phyloP scores from a whole-genome alignment of 2,888 invertebrate genomes.

The Brachyptera risi region DNA sequence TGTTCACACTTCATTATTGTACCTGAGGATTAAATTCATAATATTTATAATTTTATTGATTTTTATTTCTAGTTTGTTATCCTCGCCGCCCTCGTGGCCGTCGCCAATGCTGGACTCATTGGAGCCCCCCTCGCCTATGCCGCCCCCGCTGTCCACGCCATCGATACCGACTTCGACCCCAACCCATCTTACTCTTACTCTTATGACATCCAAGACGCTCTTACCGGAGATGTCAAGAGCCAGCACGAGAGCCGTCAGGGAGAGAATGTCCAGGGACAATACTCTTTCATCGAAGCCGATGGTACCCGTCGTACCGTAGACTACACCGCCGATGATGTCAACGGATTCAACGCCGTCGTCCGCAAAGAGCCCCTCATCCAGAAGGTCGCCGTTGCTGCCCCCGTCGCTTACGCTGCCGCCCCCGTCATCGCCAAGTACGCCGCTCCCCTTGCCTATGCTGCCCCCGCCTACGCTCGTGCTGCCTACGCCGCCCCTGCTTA shows the following conservation, averaged over 20 bases:
- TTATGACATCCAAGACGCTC: constrained; percentile 28
- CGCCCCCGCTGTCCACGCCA: constrained; percentile 2
- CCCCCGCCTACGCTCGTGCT: constrained; percentile 20
- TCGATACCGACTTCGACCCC: constrained; percentile 29
- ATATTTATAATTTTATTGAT: too few species aligned
- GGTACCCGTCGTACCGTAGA: constrained; percentile 30
- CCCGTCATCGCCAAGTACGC: constrained; percentile 24
- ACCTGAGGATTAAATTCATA: too few species aligned
- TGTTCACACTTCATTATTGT: too few species aligned
- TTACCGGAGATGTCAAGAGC: constrained; percentile 32
- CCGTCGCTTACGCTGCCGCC: constrained; percentile 43
- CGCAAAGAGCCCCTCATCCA: constrained; percentile 34
- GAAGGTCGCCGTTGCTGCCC: constrained; percentile 41
- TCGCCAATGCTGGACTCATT: too few species aligned
- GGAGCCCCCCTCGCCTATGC: constrained; percentile 17
- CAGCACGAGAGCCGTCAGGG: constrained; percentile 31
- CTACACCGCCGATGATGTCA: constrained; percentile 32
- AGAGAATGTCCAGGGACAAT: constrained; percentile 30
- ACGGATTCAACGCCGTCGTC: constrained; percentile 34
- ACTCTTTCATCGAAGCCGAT: constrained; percentile 31
- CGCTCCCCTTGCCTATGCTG: neutral
- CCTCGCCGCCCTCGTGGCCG: constrained; percentile 31
- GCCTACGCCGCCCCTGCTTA: constrained; percentile 23
- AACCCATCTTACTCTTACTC: constrained; percentile 33
- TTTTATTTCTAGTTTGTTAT: constrained; percentile 23